Evolutionary conservation across 2,797 vertebrate species (phyloP).

Genomic region (Hydrolagus colliei): DNA sequence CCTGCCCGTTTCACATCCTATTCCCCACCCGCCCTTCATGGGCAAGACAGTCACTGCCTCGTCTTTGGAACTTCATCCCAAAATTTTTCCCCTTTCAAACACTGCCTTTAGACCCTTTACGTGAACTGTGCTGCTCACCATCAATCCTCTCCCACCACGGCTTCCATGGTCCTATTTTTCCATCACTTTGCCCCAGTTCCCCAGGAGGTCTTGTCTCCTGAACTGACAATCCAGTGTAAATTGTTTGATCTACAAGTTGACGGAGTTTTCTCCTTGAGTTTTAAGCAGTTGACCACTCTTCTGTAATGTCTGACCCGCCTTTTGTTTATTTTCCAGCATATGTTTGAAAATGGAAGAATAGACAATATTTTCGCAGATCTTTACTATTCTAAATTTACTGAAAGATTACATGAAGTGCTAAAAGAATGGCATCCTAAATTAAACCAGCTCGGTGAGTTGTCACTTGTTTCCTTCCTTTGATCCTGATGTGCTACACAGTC

Average conservation of each 20-base stretch:
- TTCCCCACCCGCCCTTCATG: too few relatives aligned
- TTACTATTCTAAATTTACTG: slow-evolving; percentile 43
- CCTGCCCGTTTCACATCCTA: too few relatives aligned
- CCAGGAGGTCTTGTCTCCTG: too few relatives aligned
- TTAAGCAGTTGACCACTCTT: neutral
- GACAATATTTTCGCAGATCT: slow-evolving; percentile 44
- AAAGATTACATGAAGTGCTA: slow-evolving; percentile 42
- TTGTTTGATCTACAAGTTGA: too few relatives aligned
- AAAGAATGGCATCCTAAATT: slow-evolving; percentile 41
- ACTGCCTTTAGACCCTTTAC: too few relatives aligned
- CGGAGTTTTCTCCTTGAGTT: neutral
- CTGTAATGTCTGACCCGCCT: neutral
- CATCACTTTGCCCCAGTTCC: neutral
- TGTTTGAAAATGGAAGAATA: slow-evolving; percentile 43
- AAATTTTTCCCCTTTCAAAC: too few relatives aligned
- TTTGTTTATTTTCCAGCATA: slow-evolving; percentile 36
- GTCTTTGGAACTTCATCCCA: too few relatives aligned
- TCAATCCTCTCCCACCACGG: too few relatives aligned
- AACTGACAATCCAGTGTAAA: too few relatives aligned
- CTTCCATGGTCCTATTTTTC: neutral
- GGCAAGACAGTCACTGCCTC: too few relatives aligned
- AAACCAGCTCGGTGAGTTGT: slow-evolving; percentile 39
- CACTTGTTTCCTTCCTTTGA: neutral
- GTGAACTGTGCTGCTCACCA: too few relatives aligned
- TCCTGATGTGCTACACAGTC: neutral